Base-by-base conservation (phyloP, 1,140 invertebrate genomes). In the Bombus polaris region DNA sequence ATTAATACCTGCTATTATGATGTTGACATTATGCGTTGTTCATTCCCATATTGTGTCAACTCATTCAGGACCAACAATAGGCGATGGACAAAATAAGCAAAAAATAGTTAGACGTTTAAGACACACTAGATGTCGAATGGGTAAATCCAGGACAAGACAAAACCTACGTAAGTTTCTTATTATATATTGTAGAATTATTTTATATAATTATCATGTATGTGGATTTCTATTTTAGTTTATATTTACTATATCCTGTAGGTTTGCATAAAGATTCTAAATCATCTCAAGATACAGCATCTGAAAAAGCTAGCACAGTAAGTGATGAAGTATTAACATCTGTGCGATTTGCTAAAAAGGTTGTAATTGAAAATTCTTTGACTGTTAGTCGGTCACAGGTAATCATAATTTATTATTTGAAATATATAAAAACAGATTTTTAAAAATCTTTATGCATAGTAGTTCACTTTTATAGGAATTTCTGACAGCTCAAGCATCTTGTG, bases 21-120 rank as follows among this genome's bases (percentile, higher is more conserved):
- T 98, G 96, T 94, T 98, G 87, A 96, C 97, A 53, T 95, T 99
- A 66, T 98, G 97, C 88, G 95, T 98, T 59, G 97, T 99, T 71
- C 98, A 99, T 94, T 98, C 98, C 0, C 98, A 99, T 95, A 99
- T 99, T 83, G 98, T 98, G 4, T 97, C 97, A 53, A 98, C 97
- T 4, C 96, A 97, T 86, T 91, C 94, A 72, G 95, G 93, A 85
- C 94, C 95, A 79, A 90, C 88, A 35, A 74, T 88, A n/a, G 88
- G 79, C 87, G 95, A 88, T 87, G 91, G 72, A 83, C 94, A 89
- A 87, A 94, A 89, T 85, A 94, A 88, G 92, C 93, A 88, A 81
- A 93, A 92, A 85, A 83, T 92, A 85, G 81, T 87, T 22, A 91
- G 89, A 68, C 93, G 93, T 39, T 92, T 91, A 28, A 90, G 95